Evolutionary conservation across 2,888 invertebrate genomes (phyloP), one percentile per base, ranked within the genome.

Genomic region (Drosophila neonasuta): DNA sequence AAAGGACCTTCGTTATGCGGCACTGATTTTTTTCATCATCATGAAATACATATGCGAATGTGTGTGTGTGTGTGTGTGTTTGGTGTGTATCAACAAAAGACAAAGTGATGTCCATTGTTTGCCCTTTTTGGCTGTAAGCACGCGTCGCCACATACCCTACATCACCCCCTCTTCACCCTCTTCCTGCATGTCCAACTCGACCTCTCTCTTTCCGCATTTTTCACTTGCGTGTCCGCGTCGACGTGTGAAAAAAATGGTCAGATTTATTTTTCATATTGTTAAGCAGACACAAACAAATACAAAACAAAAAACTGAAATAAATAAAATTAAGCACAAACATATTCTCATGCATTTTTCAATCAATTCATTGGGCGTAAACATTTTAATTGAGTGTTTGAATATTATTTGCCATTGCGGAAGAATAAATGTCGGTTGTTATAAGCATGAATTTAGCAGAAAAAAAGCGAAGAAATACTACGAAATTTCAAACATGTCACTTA

Each of bases 361-460:
- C 75, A 83, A 81, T 88, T 88, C 81, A 88, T 88, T 82, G 86
- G 72, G 87, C 80, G 83, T 86, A 85, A 80, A 83, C 82, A 81
- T 78, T 86, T 62, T 68, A 71, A 74, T 71, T 77, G 72, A 84
- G 54, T 42, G 49, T 41, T 42, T 24, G 17, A 13, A 29, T 44
- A 30, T 29, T 13, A 29, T 13, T 39, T 32, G 42, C 34, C 3
- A 9, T 41, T 34, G 32, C 1, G 30, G 6, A 29, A 36, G 15
- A 29, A 32, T 42, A 36, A 17, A 32, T 10, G 24, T 13, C 11
- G 7, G 13, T 29, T 17, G 11, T n/a, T 10, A 36, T 52, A 20
- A 44, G 24, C 29, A 15, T 11, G 4, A 54, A 39, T 39, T 39
- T 29, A 51, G 7, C 3, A 29, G 13, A 29, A 42, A 15, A 10